Evolutionary conservation across 2,113 vertebrate genomes (phyloP).

Genomic region (Engystomops pustulosus): DNA sequence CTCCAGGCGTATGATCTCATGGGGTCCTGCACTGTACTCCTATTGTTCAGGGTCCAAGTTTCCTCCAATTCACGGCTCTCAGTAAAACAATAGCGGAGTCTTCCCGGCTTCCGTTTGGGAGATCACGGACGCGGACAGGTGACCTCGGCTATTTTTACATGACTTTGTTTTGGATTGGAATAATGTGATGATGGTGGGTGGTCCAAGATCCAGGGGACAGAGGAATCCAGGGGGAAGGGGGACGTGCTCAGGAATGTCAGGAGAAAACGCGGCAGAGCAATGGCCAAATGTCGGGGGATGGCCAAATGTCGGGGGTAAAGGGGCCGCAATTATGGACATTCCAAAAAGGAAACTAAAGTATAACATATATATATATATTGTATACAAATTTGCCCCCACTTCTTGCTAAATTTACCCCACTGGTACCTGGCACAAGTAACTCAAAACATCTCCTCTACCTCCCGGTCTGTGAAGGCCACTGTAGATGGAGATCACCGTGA

Average conservation of each 20-base stretch:
- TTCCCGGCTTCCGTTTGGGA: background rate
- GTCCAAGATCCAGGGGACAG: background rate
- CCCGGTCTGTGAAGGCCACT: no score
- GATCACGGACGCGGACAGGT: background rate
- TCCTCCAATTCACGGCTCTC: slow-evolving; percentile 26
- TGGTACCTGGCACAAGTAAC: no score
- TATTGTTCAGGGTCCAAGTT: slow-evolving; percentile 17
- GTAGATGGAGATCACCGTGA: no score
- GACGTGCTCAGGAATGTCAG: background rate
- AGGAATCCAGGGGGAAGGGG: background rate
- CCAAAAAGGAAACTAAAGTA: background rate
- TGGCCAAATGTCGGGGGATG: background rate
- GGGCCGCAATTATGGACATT: background rate
- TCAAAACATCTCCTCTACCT: no score
- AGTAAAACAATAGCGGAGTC: background rate
- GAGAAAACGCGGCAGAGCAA: no score
- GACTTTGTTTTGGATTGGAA: background rate
- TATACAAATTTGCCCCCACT: no score
- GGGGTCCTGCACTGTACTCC: background rate
- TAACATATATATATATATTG: no score
- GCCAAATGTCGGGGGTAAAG: background rate
- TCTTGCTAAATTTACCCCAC: no score
- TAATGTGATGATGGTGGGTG: background rate
- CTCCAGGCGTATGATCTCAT: slow-evolving; percentile 3
- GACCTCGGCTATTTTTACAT: background rate